Conservation (phyloP, 2,888 invertebrate species). For the Lymantria monacha region DNA sequence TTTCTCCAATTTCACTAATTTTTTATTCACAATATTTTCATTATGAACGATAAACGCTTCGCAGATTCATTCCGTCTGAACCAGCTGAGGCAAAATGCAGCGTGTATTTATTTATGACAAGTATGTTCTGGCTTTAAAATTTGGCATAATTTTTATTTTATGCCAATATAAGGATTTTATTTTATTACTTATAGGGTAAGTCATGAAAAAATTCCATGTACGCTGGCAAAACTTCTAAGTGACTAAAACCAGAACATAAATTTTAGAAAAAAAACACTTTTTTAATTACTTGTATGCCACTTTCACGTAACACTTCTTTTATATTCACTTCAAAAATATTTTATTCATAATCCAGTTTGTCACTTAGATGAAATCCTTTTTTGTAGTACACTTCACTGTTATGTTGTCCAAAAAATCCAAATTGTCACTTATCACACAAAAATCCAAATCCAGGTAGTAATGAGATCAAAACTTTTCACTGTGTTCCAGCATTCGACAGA, state of each 20-base stretch:
- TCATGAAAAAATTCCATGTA: neutral
- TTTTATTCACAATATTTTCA: conserved; percentile 18
- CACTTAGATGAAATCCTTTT: conserved; percentile 70
- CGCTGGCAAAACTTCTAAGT: neutral
- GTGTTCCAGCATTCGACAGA: conserved; percentile 86
- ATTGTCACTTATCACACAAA: conserved; percentile 69
- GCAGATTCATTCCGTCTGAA: conserved; percentile 45
- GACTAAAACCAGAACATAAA: conserved; percentile 35
- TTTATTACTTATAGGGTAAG: neutral
- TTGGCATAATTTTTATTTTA: conserved; percentile 27
- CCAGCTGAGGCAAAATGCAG: conserved; percentile 63
- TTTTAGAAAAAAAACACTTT: conserved; percentile 35
- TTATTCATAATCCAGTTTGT: conserved; percentile 62
- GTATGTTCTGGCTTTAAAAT: conserved; percentile 38
- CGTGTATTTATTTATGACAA: conserved; percentile 46
- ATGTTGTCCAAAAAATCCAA: conserved; percentile 57
- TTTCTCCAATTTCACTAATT: conserved; percentile 8
- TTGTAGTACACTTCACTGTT: conserved; percentile 73
- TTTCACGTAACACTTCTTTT: conserved; percentile 55
- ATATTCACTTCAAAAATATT: conserved; percentile 50
- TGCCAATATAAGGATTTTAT: conserved; percentile 2
- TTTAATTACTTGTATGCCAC: conserved; percentile 60
- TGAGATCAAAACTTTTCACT: conserved; percentile 83
- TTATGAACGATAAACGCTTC: conserved; percentile 53
- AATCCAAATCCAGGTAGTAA: conserved; percentile 72